Evolutionary conservation across 2,797 vertebrate genomes (phyloP), one percentile per base, ranked within the genome.

Genomic region (Myiotriccus ornatus): DNA sequence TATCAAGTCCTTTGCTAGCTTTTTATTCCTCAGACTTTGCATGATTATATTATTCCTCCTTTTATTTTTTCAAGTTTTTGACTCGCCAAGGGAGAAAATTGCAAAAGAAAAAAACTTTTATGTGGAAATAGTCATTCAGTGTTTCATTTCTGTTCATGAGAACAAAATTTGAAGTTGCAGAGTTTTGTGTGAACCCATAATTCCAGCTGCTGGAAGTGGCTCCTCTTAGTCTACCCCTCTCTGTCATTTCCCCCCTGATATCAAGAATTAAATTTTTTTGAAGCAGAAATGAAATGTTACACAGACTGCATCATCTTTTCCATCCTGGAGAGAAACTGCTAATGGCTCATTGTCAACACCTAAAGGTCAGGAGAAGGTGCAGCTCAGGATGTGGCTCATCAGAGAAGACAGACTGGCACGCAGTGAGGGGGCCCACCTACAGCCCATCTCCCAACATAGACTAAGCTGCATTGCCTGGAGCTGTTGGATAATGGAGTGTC

Each of bases 301-400:
- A 18, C 20, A 50, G n/a, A 6, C 30, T 27, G 59, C 11, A 57
- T 6, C 24, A 35, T 49, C 46, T 65, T 79, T 83, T 14, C 55
- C 16, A 15, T 44, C 7, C 41, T 24, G 11, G 2, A 11, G 50
- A 50, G 59, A 30, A 75, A n/a, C 24, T 35, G 37, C 19, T 39
- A 4, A 23, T 57, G 64, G 20, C 27, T 87, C 11, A 4, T 9
- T 32, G 10, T 71, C 23, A 25, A 1, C 67, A 34, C 13, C n/a
- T n/a, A 24, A 60, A 0, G 7, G 25, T 47, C 39, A 25, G n/a
- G 34, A 84, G 65, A 46, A 56, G 56, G 17, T 0, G 1, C 0
- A 4, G 30, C 39, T 35, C 30, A 39, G 39, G 68, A 62, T 3
- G 7, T 37, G 53, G n/a, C 57, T 65, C 21, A 12, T 75, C 27